Evolutionary conservation across 1,140 invertebrate genomes (phyloP).

Genomic region (Drosophila bocki): DNA sequence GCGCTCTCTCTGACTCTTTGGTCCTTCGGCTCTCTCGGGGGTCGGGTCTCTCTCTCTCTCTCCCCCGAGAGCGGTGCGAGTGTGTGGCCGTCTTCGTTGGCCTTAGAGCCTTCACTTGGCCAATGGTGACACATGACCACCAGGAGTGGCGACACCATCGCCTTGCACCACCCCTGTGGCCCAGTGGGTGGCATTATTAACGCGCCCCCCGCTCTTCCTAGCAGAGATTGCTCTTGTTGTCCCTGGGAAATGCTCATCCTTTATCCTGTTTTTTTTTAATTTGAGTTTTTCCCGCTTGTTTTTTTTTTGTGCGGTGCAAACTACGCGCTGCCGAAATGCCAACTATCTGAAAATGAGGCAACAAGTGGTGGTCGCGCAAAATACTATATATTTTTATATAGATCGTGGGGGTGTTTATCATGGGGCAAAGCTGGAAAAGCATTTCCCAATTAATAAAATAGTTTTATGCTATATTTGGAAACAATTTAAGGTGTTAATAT

Average conservation of each 20-base stretch:
- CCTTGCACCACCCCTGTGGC: conserved; percentile 1
- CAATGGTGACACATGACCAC: conserved; percentile 72
- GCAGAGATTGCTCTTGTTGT: not conserved
- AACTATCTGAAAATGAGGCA: conserved; percentile 24
- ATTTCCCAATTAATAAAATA: not conserved
- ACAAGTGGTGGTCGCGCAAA: conserved; percentile 16
- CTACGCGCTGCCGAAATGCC: conserved; percentile 1
- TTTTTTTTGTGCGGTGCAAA: not conserved
- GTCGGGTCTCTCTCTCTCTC: conserved; percentile 14
- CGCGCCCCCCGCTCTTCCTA: no score
- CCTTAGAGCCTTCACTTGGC: conserved; percentile 62
- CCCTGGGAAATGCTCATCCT: conserved; percentile 1
- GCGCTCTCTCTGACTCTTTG: not conserved
- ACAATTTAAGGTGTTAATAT: no score
- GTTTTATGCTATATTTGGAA: not conserved
- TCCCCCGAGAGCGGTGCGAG: conserved; percentile 16
- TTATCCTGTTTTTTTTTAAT: not conserved
- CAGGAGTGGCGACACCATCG: conserved; percentile 25
- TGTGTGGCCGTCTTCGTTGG: conserved; percentile 41
- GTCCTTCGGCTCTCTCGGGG: not conserved
- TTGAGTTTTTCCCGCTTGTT: not conserved
- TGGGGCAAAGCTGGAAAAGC: not conserved
- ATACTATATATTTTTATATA: not conserved
- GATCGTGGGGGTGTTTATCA: not conserved
- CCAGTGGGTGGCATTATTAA: conserved; percentile 9